phyloP scores from a whole-genome alignment of 2,113 vertebrate species.

The Xyliphius kryptos region DNA sequence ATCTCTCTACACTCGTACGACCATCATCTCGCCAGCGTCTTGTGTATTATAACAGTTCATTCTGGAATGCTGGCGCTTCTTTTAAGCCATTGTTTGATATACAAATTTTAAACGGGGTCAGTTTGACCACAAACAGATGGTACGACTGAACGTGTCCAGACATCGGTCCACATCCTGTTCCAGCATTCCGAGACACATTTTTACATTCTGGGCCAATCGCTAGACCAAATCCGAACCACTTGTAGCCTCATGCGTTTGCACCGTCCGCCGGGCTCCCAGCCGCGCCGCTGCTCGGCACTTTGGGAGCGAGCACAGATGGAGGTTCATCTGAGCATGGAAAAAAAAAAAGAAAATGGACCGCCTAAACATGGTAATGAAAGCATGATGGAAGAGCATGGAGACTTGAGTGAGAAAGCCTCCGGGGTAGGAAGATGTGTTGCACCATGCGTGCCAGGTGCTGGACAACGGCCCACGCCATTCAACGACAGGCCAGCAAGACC shows the following conservation, averaged over 20 bases:
- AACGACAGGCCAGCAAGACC: too few species aligned
- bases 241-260: constrained; percentile 1
- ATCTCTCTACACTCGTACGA: too few species aligned
- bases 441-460: constrained; percentile 62
- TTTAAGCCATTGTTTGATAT: background rate
- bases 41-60: constrained; percentile 3
- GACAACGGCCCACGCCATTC: constrained; percentile 50
- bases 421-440: constrained; percentile 67
- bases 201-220: constrained; percentile 19
- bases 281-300: constrained; percentile 45
- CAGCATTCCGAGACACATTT: constrained; percentile 33
- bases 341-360: constrained; percentile 56
- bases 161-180: constrained; percentile 16
- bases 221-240: constrained; percentile 19
- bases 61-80: background rate
- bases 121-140: constrained; percentile 5
- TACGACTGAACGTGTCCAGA: constrained; percentile 18
- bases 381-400: constrained; percentile 61
- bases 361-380: constrained; percentile 68
- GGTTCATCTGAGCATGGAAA: constrained; percentile 64
- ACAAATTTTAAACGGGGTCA: constrained; percentile 3
- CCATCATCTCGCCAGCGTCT: too few species aligned
- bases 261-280: constrained; percentile 26
- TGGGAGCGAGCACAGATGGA: constrained; percentile 58
- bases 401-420: constrained; percentile 56